Evolutionary conservation across 2,113 vertebrate genomes (phyloP), one percentile per base, ranked within the genome.

Genomic region (Myiozetetes cayanensis): DNA sequence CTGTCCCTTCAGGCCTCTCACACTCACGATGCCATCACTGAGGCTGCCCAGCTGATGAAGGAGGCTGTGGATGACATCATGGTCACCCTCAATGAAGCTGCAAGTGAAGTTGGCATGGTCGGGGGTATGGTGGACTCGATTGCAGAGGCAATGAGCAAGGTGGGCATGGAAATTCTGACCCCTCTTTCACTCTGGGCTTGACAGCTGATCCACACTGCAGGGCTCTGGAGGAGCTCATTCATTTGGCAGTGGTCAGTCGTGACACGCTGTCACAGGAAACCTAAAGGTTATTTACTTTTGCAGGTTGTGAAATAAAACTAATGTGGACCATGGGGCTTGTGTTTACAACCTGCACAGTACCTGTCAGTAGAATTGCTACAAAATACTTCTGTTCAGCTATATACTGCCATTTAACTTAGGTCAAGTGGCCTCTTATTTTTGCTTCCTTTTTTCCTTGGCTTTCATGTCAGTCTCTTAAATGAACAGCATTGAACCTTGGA

Each of bases 51-150:
- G 92, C 98, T 99, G 91, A 99, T 99, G 99, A 99, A 99, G 94
- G 99, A 99, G 94, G 99, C 99, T 0, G 99, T 99, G 56, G 99
- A 99, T 12, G 99, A 99, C 96, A 99, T 99, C 86, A 99, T 99
- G 99, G 99, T 99, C 96, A 99, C 99, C 1, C 93, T 99, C 94
- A 99, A 99, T 3, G 99, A 99, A 96, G 99, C 99, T 1, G 99
- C 99, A 62, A 99, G 99, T 12, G 99, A 99, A 94, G 99, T 99
- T 10, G 99, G 99, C 46, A 98, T 99, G 98, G 99, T 99, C 39
- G 99, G 99, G 24, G 99, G 99, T 41, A 99, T 99, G 99, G 99
- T 99, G 55, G 99, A 99, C 41, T 98, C 99, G 6, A 99, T 99
- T 8, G 99, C 99, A 35, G 99, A 99, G 89, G 98, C 99, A 71